Conservation (phyloP, 2,888 invertebrate genomes). For the Belgica antarctica region DNA sequence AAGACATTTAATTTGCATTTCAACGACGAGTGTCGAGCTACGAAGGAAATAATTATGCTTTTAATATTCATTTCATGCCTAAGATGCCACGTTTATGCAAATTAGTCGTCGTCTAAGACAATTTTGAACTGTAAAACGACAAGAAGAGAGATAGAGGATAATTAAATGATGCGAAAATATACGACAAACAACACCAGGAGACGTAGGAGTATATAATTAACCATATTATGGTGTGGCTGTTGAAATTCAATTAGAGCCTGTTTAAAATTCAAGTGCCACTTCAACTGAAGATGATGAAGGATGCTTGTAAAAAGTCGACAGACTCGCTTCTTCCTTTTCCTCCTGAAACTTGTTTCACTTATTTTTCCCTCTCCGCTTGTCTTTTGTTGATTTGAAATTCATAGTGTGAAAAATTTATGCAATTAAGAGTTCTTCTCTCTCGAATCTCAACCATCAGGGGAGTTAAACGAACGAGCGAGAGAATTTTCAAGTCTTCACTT, state of each 20-base stretch:
- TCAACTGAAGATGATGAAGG: conserved; percentile 22
- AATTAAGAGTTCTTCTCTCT: not conserved
- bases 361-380: not conserved
- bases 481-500: no score
- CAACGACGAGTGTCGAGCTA: not conserved
- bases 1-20: not conserved
- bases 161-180: conserved; percentile 43
- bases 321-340: not conserved
- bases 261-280: conserved; percentile 28
- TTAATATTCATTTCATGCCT: conserved; percentile 41
- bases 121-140: conserved; percentile 8
- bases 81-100: conserved; percentile 17
- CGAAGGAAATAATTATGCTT: conserved; percentile 26
- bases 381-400: not conserved
- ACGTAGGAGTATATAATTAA: conserved; percentile 26
- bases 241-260: conserved; percentile 24
- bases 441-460: no score
- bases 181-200: not conserved
- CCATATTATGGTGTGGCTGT: conserved; percentile 24
- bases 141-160: conserved; percentile 16
- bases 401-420: conserved; percentile 26
- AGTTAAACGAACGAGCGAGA: not conserved
- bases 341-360: not conserved
- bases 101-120: conserved; percentile 12
- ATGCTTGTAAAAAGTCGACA: conserved; percentile 21